phyloP scores from a whole-genome alignment of 2,797 vertebrate genomes.

The Tangara arthus region DNA sequence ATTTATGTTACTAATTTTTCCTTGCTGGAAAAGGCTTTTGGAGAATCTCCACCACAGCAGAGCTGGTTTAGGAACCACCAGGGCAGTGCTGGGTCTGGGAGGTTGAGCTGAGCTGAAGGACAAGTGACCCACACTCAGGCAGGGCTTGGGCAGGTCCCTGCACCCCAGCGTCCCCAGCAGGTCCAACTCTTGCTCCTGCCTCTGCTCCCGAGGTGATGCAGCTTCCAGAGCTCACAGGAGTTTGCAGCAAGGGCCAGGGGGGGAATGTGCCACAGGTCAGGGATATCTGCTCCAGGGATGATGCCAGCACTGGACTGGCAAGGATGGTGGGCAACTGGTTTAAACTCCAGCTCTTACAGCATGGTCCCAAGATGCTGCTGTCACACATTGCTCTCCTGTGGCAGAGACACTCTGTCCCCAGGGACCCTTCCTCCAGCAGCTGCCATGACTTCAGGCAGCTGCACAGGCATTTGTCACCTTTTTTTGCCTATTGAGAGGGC shows the following conservation, averaged over 20 bases:
- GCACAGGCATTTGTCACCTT: neutral
- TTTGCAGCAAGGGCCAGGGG: fast-evolving
- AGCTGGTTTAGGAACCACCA: neutral
- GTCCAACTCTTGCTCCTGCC: neutral
- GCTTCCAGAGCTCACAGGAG: fast-evolving
- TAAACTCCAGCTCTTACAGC: neutral
- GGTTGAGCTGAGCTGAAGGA: neutral
- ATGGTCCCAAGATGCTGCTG: neutral
- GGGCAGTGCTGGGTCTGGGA: neutral
- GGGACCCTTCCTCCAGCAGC: neutral
- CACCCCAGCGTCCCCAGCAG: neutral
- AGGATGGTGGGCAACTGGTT: neutral
- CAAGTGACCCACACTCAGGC: neutral
- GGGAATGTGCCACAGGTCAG: fast-evolving
- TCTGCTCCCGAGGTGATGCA: neutral
- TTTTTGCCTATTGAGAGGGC: neutral
- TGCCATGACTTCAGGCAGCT: neutral
- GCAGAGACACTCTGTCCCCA: neutral
- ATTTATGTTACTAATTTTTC: neutral
- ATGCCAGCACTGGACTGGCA: neutral
- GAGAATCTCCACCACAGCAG: neutral
- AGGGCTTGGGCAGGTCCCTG: neutral
- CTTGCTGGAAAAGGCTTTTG: neutral
- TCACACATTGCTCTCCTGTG: neutral
- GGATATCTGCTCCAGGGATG: neutral